Conservation (phyloP, 2,113 vertebrate species). For the Castor canadensis region DNA sequence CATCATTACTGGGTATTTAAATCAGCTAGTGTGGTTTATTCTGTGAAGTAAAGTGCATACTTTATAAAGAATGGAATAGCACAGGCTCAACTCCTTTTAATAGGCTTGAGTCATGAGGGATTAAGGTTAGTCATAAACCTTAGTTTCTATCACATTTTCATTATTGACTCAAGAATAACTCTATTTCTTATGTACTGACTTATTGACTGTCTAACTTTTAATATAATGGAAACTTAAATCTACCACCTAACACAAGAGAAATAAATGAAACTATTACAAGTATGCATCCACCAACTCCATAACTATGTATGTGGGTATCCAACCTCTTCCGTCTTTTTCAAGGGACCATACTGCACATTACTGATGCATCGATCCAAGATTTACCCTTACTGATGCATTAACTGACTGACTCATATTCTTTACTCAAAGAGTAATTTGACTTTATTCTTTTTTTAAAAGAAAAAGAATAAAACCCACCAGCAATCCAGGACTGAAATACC, state of each 20-base stretch:
- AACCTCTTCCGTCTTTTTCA: neutral
- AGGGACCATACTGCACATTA: neutral
- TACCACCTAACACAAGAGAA: neutral
- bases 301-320: neutral
- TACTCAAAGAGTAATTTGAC: neutral
- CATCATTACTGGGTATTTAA: neutral
- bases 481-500: neutral
- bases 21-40: neutral
- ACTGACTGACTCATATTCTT: neutral
- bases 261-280: neutral
- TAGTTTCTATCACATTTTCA: neutral
- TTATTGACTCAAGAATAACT: slow-evolving; percentile 6
- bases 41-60: neutral
- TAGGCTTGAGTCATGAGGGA: neutral
- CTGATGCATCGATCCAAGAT: neutral
- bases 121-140: neutral
- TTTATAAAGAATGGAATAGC: neutral
- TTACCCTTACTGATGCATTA: neutral
- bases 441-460: neutral
- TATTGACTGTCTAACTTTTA: slow-evolving; percentile 34
- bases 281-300: neutral
- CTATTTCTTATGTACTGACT: neutral
- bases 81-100: neutral
- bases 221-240: neutral
- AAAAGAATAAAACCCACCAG: neutral